These are phyloP conservation scores for Coleophora deauratella DNA, from an alignment of 2,888 invertebrate genomes.

Conservation along the genomic window DNA sequence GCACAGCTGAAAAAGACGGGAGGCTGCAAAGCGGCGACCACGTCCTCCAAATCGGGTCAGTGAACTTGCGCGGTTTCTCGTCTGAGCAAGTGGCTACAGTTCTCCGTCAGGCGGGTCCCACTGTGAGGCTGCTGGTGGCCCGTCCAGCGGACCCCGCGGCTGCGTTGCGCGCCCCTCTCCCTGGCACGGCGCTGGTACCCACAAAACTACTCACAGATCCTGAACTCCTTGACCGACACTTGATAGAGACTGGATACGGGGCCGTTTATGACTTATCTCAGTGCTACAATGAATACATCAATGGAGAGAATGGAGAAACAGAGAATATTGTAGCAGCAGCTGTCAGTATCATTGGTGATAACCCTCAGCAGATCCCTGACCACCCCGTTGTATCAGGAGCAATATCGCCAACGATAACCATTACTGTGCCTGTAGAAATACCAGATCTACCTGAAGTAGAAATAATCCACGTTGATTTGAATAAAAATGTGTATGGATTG, in stretches of 20 bases:
- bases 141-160: conserved; percentile 92
- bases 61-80: conserved; percentile 96
- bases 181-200: conserved; percentile 92
- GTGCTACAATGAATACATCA: conserved; percentile 53
- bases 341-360: conserved; percentile 61
- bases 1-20: conserved; percentile 96
- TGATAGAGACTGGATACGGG: conserved; percentile 83
- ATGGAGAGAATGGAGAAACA: conserved; percentile 45
- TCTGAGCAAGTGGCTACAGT: conserved; percentile 90
- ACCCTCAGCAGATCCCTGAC: conserved; percentile 55
- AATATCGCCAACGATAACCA: conserved; percentile 61
- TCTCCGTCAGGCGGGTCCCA: conserved; percentile 83
- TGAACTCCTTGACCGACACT: conserved; percentile 89
- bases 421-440: conserved; percentile 66
- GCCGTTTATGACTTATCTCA: conserved; percentile 70
- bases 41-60: conserved; percentile 95
- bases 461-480: conserved; percentile 89
- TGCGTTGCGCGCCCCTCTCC: conserved; percentile 82
- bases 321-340: conserved; percentile 52
- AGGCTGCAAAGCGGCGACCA: conserved; percentile 98
- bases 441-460: conserved; percentile 90
- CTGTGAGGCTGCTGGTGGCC: conserved; percentile 94
- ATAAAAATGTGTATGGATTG: conserved; percentile 93
- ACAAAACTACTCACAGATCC: conserved; percentile 94
- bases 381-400: conserved; percentile 47